Evolutionary conservation across 2,113 vertebrate species (phyloP).

Genomic region (Regulus satrapa): DNA sequence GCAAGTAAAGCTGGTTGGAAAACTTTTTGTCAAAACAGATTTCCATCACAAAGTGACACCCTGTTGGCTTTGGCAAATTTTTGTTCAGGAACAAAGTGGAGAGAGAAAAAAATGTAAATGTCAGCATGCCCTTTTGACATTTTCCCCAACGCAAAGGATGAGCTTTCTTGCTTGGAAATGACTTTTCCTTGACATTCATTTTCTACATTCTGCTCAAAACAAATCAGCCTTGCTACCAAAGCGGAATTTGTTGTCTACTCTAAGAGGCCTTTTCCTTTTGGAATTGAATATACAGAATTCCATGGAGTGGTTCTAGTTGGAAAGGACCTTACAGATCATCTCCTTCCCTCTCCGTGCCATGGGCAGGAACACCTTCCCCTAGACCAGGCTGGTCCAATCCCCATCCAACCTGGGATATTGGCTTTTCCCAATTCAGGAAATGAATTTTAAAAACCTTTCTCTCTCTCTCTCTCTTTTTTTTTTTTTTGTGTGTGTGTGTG

Average conservation of each 20-base stretch:
- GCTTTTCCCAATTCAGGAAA: not conserved
- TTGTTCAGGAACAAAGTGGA: conserved; percentile 31
- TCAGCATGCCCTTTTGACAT: conserved; percentile 62
- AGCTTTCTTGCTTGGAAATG: conserved; percentile 28
- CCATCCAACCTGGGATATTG: not conserved
- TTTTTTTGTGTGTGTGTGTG: no score
- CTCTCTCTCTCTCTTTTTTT: no score
- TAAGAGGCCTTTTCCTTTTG: not conserved
- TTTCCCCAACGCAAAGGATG: conserved; percentile 37
- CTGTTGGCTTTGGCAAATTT: conserved; percentile 62
- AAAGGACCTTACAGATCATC: not conserved
- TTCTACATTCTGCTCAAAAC: conserved; percentile 37
- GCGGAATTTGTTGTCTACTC: not conserved
- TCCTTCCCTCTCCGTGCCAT: not conserved
- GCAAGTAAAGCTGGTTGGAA: conserved; percentile 13
- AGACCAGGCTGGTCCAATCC: not conserved
- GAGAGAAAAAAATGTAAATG: conserved; percentile 49
- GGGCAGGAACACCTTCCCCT: not conserved
- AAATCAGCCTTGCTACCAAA: conserved; percentile 26
- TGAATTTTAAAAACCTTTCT: not conserved
- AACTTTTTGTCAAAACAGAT: conserved; percentile 45
- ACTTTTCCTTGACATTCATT: conserved; percentile 65
- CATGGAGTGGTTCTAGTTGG: not conserved
- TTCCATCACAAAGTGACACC: conserved; percentile 32
- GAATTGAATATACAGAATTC: not conserved